These are phyloP conservation scores for Euglossa dilemma DNA, from an alignment of 1,140 invertebrate species.

Conservation along the genomic window DNA sequence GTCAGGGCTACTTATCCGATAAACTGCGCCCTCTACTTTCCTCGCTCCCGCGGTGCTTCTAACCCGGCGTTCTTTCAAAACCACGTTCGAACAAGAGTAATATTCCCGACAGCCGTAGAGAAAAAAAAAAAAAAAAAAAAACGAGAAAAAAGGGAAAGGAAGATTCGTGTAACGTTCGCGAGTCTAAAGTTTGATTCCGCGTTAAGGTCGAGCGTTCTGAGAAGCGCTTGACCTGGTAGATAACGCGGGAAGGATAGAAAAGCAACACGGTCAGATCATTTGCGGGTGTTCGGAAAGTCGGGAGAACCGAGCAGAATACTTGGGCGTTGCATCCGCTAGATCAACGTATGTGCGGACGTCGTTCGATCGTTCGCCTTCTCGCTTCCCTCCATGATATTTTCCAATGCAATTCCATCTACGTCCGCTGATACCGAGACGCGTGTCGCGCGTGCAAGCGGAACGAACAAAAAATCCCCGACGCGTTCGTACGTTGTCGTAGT, in stretches of 20 bases:
- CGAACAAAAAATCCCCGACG: constrained; percentile 24
- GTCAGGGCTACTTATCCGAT: no score
- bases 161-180: neutral
- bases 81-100: neutral
- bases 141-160: no score
- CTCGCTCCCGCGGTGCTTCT: neutral
- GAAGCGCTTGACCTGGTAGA: neutral
- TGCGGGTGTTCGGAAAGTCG: neutral
- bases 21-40: no score
- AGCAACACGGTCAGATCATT: constrained; percentile 4
- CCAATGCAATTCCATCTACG: constrained; percentile 49
- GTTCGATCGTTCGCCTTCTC: constrained; percentile 34
- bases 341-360: constrained; percentile 5
- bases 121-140: no score
- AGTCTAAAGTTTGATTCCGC: neutral
- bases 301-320: neutral
- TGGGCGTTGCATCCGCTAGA: neutral
- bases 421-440: constrained; percentile 49
- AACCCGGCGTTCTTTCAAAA: neutral
- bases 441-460: constrained; percentile 23
- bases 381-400: constrained; percentile 42
- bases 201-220: neutral
- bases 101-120: neutral
- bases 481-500: constrained; percentile 42
- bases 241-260: neutral